Evolutionary conservation across 2,113 vertebrate species (phyloP).

Genomic region (Peromyscus maniculatus): DNA sequence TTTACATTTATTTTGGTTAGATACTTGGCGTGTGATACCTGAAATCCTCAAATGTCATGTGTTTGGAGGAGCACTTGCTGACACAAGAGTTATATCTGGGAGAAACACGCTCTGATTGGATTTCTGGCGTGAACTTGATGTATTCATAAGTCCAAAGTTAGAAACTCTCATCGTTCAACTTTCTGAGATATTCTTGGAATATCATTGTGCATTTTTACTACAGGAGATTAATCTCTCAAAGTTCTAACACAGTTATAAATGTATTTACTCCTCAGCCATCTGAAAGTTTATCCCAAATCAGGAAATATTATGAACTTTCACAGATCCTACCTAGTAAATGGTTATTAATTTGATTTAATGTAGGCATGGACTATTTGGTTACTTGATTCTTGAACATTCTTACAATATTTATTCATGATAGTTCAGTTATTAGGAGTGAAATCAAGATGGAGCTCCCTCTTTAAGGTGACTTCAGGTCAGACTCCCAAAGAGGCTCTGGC

Average conservation of each 20-base stretch:
- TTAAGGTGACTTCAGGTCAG: constrained; percentile 12
- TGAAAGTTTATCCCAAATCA: constrained; percentile 15
- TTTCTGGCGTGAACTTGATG: background rate
- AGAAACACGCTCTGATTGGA: background rate
- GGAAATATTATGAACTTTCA: background rate
- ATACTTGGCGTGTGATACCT: background rate
- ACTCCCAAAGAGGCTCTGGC: background rate
- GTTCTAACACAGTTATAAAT: background rate
- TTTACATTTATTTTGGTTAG: background rate
- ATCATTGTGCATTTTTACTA: background rate
- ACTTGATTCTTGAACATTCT: constrained; percentile 10
- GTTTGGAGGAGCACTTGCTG: background rate
- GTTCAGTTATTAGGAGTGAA: constrained; percentile 3
- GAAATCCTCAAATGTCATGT: background rate
- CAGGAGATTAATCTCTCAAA: background rate
- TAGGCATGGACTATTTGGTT: background rate
- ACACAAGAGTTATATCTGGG: background rate
- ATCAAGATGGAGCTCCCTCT: background rate
- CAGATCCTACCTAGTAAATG: background rate
- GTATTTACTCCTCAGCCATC: background rate
- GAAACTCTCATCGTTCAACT: background rate
- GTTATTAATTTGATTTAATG: constrained; percentile 22
- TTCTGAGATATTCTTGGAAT: background rate
- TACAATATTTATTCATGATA: background rate
- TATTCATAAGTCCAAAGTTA: background rate